Evolutionary conservation across 1,140 invertebrate genomes (phyloP).

Genomic region (Tenebrio molitor): DNA sequence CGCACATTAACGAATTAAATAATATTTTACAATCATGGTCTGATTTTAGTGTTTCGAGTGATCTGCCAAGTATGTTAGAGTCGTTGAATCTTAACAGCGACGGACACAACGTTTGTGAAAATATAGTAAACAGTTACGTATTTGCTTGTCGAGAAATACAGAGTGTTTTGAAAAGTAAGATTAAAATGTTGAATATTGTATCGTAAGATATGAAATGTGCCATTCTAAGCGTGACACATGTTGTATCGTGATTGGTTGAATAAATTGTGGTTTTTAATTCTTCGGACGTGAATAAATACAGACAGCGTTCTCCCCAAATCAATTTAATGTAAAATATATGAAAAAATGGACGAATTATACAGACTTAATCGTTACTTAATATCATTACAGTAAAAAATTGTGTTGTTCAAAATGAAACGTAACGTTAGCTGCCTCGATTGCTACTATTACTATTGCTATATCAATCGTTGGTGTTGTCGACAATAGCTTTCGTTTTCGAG

Average conservation of each 20-base stretch:
- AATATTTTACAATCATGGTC: conserved; percentile 56
- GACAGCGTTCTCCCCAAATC: not conserved
- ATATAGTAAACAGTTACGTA: conserved; percentile 57
- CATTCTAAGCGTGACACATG: conserved; percentile 35
- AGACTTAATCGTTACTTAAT: conserved; percentile 17
- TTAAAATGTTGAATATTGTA: conserved; percentile 53
- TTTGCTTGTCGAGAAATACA: conserved; percentile 58
- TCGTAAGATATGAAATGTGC: conserved; percentile 9
- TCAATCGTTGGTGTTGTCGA: conserved; percentile 4
- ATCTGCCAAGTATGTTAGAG: conserved; percentile 55
- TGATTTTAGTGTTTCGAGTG: conserved; percentile 37
- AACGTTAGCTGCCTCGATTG: conserved; percentile 10
- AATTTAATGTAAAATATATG: conserved; percentile 5
- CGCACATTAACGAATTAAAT: conserved; percentile 53
- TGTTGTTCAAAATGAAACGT: not conserved
- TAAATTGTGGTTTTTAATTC: conserved; percentile 50
- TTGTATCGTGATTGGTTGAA: conserved; percentile 50
- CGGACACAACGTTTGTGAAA: conserved; percentile 52
- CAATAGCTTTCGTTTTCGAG: conserved; percentile 6
- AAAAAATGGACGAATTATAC: conserved; percentile 41
- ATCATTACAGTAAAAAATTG: not conserved
- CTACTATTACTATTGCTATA: no score
- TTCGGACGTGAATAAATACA: not conserved
- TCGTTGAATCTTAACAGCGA: conserved; percentile 56
- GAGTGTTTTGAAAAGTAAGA: conserved; percentile 58